Evolutionary conservation across 2,113 vertebrate species (phyloP).

Genomic region (Nymphicus hollandicus): DNA sequence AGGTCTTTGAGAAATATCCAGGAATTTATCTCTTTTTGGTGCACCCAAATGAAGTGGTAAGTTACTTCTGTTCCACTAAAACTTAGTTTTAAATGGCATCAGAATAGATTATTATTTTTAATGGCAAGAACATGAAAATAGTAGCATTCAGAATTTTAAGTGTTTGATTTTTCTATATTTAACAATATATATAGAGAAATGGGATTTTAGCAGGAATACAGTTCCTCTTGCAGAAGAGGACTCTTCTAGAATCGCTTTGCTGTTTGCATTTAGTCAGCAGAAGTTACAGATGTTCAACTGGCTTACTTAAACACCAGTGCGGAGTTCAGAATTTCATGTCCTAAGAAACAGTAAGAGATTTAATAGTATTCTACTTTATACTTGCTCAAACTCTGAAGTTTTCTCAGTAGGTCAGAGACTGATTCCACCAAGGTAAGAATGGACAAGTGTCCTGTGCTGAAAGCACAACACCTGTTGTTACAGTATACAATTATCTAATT

Average conservation of each 20-base stretch:
- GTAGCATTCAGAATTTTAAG: neutral
- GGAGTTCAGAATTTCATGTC: neutral
- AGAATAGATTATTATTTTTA: neutral
- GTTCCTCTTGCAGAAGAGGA: neutral
- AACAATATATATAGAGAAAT: neutral
- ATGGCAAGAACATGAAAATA: neutral
- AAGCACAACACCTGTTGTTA: neutral
- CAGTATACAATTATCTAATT: neutral
- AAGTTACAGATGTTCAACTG: neutral
- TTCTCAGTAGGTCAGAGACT: neutral
- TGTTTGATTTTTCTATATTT: neutral
- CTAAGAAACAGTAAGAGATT: neutral
- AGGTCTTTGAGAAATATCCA: slow-evolving; percentile 80
- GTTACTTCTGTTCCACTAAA: neutral
- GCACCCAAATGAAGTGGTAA: slow-evolving; percentile 83
- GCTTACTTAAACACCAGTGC: neutral
- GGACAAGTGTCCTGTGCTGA: neutral
- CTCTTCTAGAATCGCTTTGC: neutral
- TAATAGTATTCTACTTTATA: neutral
- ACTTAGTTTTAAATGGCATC: neutral
- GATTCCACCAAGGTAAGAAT: neutral
- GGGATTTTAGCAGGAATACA: neutral
- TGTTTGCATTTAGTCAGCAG: neutral
- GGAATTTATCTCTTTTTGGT: slow-evolving; percentile 86
- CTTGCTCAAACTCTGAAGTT: neutral